A percentile compares a stretch with the other conserved stretches of the same genome.
Evolutionary conservation across 1,140 invertebrate genomes (phyloP).

Genomic region (Berghia stephanieae): DNA sequence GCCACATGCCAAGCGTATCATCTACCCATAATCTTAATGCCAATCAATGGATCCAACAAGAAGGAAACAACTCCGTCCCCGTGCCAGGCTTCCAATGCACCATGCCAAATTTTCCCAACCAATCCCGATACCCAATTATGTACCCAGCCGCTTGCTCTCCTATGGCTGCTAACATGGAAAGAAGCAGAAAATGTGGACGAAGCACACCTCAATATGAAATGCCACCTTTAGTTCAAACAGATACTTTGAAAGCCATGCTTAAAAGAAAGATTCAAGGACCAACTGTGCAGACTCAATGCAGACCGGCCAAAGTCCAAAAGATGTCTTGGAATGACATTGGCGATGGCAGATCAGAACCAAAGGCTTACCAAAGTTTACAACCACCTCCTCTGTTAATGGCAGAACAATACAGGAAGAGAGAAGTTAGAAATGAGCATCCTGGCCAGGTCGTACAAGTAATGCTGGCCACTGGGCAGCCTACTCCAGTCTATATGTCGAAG

Average conservation of each 20-base stretch:
- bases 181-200: conserved; percentile 3
- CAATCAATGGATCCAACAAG: conserved; percentile 19
- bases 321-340: conserved; percentile 31
- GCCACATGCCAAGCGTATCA: conserved; percentile 10
- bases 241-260: conserved; percentile 51
- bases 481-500: neutral
- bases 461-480: neutral
- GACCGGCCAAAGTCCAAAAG: conserved; percentile 51
- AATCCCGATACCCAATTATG: neutral
- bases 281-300: no score
- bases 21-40: conserved; percentile 10
- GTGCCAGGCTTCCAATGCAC: neutral
- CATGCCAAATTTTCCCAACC: neutral
- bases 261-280: conserved; percentile 57
- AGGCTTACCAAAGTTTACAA: conserved; percentile 19
- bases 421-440: neutral
- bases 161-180: conserved; percentile 37
- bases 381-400: neutral
- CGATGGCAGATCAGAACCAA: conserved; percentile 25
- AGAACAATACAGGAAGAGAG: neutral
- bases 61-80: conserved; percentile 5
- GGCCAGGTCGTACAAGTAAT: neutral
- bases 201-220: conserved; percentile 17
- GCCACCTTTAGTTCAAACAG: conserved; percentile 42
- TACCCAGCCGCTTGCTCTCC: conserved; percentile 27